phyloP scores from a whole-genome alignment of 37 sponge, comb jelly and placozoan species.

The Mnemiopsis leidyi region DNA sequence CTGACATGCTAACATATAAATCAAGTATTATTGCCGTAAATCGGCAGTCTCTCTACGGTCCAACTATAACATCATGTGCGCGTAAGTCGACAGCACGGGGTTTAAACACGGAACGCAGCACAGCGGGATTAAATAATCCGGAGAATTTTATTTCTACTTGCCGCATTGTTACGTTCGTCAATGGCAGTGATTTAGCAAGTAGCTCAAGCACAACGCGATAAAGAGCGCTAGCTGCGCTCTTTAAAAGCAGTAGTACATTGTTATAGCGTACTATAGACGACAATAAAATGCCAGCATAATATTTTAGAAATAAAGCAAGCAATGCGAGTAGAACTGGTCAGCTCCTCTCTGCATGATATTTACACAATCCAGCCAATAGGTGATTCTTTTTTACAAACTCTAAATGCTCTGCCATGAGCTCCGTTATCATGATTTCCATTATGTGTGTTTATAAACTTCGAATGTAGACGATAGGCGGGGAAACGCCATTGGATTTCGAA shows the following conservation, averaged over 20 bases:
- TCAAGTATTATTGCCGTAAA: background rate
- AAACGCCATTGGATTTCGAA: background rate
- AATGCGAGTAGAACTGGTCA: background rate
- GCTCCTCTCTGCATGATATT: background rate
- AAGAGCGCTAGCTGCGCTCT: background rate
- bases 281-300: background rate
- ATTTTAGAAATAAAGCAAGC: background rate
- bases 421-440: background rate
- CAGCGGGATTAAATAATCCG: background rate
- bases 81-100: background rate
- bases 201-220: background rate
- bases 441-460: slow-evolving; percentile 32
- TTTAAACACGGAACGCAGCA: background rate
- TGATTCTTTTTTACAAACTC: background rate
- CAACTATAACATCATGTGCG: too few relatives aligned
- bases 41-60: too few relatives aligned
- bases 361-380: background rate
- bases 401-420: background rate
- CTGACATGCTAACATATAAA: background rate
- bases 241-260: background rate
- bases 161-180: background rate
- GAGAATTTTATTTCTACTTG: background rate
- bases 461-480: slow-evolving; percentile 34
- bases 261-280: background rate
- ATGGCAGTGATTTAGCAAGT: background rate